phyloP scores from a whole-genome alignment of 2,113 vertebrate genomes.

The Seriola rivoliana region DNA sequence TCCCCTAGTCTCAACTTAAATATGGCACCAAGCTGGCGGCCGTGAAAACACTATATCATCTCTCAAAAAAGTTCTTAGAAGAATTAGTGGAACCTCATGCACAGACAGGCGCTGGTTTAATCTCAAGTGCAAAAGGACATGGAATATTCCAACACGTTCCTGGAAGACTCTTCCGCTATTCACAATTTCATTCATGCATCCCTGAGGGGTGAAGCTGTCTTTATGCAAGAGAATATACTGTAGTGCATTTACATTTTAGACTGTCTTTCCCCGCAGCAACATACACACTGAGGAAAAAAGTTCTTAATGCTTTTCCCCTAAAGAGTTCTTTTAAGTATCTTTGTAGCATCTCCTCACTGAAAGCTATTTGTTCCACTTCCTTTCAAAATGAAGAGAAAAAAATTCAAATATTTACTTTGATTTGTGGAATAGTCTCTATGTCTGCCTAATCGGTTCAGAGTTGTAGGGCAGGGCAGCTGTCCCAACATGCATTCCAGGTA shows the following conservation, averaged over 20 bases:
- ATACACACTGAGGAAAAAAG: constrained; percentile 32
- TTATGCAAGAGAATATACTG: constrained; percentile 32
- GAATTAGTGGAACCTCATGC: constrained; percentile 48
- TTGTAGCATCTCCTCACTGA: no score
- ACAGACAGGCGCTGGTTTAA: constrained; percentile 40
- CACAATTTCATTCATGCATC: constrained; percentile 31
- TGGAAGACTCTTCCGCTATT: constrained; percentile 34
- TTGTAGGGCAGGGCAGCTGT: no score
- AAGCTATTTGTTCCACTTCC: constrained; percentile 41
- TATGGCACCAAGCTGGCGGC: constrained; percentile 46
- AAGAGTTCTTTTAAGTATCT: constrained; percentile 16
- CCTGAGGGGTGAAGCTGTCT: neutral
- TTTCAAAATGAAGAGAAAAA: no score
- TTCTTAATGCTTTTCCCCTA: constrained; percentile 15
- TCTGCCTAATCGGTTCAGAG: neutral
- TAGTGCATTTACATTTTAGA: constrained; percentile 55
- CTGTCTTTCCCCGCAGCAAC: constrained; percentile 63
- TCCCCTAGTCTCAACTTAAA: constrained; percentile 48
- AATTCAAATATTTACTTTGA: neutral
- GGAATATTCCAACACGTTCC: constrained; percentile 50
- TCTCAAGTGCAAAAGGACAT: constrained; percentile 68
- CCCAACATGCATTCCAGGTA: no score
- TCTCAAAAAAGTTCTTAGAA: constrained; percentile 71
- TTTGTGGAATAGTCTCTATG: neutral
- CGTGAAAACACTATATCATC: constrained; percentile 64